A percentile compares a stretch with the other conserved stretches of the same genome.
These are phyloP conservation scores for Elysia chlorotica DNA, from an alignment of 1,140 invertebrate genomes.

Conservation along the genomic window DNA sequence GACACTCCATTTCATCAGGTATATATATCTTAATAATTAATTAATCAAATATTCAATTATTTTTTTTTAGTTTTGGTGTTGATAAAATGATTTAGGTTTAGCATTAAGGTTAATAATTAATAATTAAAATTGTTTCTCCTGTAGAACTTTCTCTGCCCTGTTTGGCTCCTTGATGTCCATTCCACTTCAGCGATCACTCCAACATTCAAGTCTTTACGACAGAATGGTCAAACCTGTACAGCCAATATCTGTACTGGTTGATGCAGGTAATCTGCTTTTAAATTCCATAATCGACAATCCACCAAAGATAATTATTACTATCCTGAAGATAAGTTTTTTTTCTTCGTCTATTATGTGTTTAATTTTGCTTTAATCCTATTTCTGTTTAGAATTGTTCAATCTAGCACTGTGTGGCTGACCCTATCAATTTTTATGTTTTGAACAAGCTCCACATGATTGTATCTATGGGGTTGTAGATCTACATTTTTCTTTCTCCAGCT, in stretches of 20 bases:
- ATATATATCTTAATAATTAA: too few relatives aligned
- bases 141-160: slow-evolving; percentile 47
- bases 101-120: neutral
- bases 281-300: too few relatives aligned
- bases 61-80: neutral
- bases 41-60: too few relatives aligned
- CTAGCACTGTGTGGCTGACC: too few relatives aligned
- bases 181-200: slow-evolving; percentile 39
- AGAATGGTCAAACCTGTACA: slow-evolving; percentile 30
- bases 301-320: too few relatives aligned
- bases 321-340: neutral
- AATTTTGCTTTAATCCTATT: neutral
- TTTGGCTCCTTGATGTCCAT: slow-evolving; percentile 47
- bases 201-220: slow-evolving; percentile 34
- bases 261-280: slow-evolving; percentile 42
- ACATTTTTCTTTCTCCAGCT: too few relatives aligned
- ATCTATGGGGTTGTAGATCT: too few relatives aligned
- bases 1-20: too few relatives aligned
- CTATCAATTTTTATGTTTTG: too few relatives aligned
- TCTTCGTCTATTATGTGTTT: neutral
- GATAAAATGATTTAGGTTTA: neutral
- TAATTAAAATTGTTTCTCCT: slow-evolving; percentile 25
- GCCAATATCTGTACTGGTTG: slow-evolving; percentile 46
- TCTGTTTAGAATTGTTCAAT: too few relatives aligned
- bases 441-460: too few relatives aligned